Evolutionary conservation across 2,888 invertebrate genomes (phyloP), one percentile per base, ranked within the genome.

Genomic region (Cataglyphis albicans): DNA sequence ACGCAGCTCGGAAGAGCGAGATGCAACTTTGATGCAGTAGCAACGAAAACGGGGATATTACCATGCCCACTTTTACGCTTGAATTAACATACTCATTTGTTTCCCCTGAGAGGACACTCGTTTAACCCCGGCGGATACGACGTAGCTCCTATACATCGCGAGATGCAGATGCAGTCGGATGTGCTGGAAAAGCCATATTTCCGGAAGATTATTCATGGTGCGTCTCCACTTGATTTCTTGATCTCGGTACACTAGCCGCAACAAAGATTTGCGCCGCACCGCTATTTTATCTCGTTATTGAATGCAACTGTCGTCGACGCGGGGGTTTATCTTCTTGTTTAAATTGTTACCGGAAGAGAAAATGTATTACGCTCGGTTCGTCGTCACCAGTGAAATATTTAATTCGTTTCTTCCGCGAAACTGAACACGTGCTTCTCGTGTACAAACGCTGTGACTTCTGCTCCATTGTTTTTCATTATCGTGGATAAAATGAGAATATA

Each of bases 11-110:
- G 63, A 32, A 70, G 72, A 74, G 78, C 55, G 67, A 55, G 67
- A 64, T 65, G 52, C 85, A n/a, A 76, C 65, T 57, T 67, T 25
- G 18, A 12, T 52, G 63, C 68, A 70, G 21, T 59, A 57, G 35
- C 25, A 75, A 65, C 67, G 57, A 48, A 73, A 61, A 67, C 67
- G 63, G 57, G 61, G 85, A 80, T 85, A 87, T 86, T 88, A 87
- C 86, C 85, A 67, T 87, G 80, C 84, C 74, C 84, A 86, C 87
- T 87, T 88, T 90, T 86, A 84, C 85, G 85, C 88, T 82, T 73
- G 83, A 90, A 87, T 89, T 90, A 89, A 90, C 89, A 84, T 85
- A 84, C 84, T 90, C 89, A 88, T 90, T 88, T 86, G 88, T 88
- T 84, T 84, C 85, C 74, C 78, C 57, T 35, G 70, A 48, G 73